Conservation (phyloP, 2,113 vertebrate species). For the Myotis lucifugus region DNA sequence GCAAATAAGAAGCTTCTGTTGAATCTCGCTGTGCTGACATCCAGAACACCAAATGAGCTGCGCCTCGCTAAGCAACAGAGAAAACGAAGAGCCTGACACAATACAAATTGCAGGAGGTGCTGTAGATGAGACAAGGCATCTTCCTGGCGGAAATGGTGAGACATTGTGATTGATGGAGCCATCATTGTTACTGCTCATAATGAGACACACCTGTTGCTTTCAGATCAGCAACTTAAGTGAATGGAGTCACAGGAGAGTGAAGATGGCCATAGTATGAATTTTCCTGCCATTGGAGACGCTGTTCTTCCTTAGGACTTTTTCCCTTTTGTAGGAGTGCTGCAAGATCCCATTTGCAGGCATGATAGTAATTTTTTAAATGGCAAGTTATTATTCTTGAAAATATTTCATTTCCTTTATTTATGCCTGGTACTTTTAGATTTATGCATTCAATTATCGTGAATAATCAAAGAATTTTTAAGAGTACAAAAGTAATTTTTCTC, state of each 20-base stretch:
- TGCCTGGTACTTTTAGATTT: slow-evolving; percentile 58
- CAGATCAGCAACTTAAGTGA: not conserved
- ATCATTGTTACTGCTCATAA: not conserved
- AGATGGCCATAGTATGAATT: not conserved
- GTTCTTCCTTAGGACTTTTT: not conserved
- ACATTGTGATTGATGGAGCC: not conserved
- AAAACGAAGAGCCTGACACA: not conserved
- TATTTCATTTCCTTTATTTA: slow-evolving; percentile 30
- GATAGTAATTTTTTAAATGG: slow-evolving; percentile 46
- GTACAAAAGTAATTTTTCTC: not conserved
- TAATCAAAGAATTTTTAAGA: slow-evolving; percentile 58
- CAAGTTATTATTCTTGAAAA: slow-evolving; percentile 44
- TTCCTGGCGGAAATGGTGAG: not conserved
- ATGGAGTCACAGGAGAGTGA: not conserved
- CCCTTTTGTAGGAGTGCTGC: not conserved
- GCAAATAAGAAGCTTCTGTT: not conserved
- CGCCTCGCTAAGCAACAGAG: not conserved
- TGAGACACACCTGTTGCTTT: slow-evolving; percentile 25
- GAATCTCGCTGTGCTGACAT: not conserved
- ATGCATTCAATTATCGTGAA: slow-evolving; percentile 65
- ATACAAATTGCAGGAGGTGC: not conserved
- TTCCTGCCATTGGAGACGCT: not conserved
- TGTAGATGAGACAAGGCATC: not conserved
- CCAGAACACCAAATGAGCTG: not conserved
- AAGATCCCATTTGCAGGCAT: not conserved